Percentiles rank a stretch among this genome's conserved stretches.
Conservation (phyloP, 2,113 vertebrate species). For the Athene cunicularia region DNA sequence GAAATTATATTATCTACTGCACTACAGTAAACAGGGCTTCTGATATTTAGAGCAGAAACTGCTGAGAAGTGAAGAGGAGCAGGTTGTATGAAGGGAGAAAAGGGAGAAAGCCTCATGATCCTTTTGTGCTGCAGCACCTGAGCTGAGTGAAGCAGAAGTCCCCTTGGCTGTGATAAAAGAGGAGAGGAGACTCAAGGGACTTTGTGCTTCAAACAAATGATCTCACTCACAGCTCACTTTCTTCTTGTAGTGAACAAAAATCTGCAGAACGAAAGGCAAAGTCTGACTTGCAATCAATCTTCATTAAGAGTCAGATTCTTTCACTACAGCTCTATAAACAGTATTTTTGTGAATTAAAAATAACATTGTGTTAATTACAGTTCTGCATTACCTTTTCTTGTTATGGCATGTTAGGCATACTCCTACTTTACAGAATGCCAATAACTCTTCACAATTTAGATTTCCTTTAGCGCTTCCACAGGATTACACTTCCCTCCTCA, state of each 20-base stretch:
- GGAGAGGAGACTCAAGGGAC: neutral
- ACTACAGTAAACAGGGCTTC: neutral
- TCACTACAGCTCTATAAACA: slow-evolving; percentile 49
- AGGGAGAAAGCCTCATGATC: neutral
- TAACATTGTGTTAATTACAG: slow-evolving; percentile 62
- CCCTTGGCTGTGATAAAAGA: neutral
- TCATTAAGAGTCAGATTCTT: slow-evolving; percentile 55
- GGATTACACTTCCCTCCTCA: slow-evolving; percentile 20
- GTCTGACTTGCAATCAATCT: slow-evolving; percentile 56
- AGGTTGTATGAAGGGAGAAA: no score
- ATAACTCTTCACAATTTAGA: slow-evolving; percentile 55
- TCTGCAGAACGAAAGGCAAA: neutral
- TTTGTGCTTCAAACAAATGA: slow-evolving; percentile 3
- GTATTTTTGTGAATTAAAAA: slow-evolving; percentile 67
- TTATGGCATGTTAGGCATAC: slow-evolving; percentile 62
- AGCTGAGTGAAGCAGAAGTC: neutral
- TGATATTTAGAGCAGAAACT: neutral
- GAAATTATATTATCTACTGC: neutral
- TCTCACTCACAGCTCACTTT: neutral
- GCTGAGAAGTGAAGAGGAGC: neutral
- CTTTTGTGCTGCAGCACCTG: neutral
- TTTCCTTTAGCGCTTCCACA: neutral
- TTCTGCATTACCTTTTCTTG: slow-evolving; percentile 65
- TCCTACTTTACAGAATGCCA: slow-evolving; percentile 59
- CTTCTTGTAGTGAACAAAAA: slow-evolving; percentile 23